Evolutionary conservation across 2,797 vertebrate species (phyloP), one percentile per base, ranked within the genome.

Genomic region (Hyperoplus lanceolatus): DNA sequence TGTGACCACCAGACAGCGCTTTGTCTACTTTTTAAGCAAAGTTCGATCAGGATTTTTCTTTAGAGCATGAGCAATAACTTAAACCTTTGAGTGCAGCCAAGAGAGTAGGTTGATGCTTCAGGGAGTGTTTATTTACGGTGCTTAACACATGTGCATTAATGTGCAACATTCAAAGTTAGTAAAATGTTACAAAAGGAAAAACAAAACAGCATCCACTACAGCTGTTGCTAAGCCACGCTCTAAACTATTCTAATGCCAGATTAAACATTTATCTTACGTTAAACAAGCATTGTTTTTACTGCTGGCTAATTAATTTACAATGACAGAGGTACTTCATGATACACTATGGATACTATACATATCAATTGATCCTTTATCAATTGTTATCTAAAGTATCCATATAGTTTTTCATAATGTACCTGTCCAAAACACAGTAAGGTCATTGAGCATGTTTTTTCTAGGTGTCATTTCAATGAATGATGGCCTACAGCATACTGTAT

Each of bases 31-130:
- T 58, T 56, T 41, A 43, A 66, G 12, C 48, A 75, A 46, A 73
- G 64, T 64, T 42, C 69, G 58, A 68, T 51, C 16, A 46, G 64
- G 51, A 42, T 57, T 42, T n/a, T 68, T 14, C 57, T 70, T 29
- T 11, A 36, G 38, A 49, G 60, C 8, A 3, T 48, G 12, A 49
- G 55, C 38, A 49, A 67, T 57, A 11, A 53, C 50, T 56, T 41
- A 36, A 66, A 48, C 15, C 14, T 64, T 57, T 69, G 69, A 62
- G 56, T 51, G 43, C 57, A 61, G 70, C 62, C 57, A 65, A 73
- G 54, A 76, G 12, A 56, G 51, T 50, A 18, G 55, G 65, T 8
- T 56, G 13, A 56, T 48, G 63, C 51, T 43, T 21, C 13, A 4
- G 45, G 43, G 46, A 64, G 65, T n/a, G 63, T 15, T 77, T 41